A percentile compares a stretch with the other conserved stretches of the same genome.
These are phyloP conservation scores for Schizopygopsis pylzovi DNA, from an alignment of 2,797 vertebrate genomes.

Conservation along the genomic window DNA sequence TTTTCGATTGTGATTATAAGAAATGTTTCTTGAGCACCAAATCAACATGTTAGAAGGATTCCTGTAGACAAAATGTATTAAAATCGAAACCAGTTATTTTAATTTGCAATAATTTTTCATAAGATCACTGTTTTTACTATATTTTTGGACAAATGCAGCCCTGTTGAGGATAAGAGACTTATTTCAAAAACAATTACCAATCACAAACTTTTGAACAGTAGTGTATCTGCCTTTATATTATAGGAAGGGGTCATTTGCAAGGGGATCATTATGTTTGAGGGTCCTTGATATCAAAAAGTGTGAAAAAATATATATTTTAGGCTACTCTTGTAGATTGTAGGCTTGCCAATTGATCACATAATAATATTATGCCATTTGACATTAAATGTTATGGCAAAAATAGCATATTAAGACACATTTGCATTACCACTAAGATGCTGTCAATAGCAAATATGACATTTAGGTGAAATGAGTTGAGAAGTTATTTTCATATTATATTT, in stretches of 20 bases:
- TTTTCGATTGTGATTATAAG: neutral
- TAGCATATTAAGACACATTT: neutral
- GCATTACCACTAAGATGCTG: neutral
- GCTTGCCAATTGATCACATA: neutral
- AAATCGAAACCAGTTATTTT: neutral
- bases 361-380: neutral
- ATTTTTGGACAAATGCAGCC: neutral
- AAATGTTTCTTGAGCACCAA: neutral
- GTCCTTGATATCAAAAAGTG: neutral
- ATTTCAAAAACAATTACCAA: neutral
- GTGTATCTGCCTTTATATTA: neutral
- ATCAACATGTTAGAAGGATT: neutral
- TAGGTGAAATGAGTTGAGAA: neutral
- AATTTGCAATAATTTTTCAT: neutral
- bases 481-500: neutral
- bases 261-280: neutral
- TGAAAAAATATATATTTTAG: neutral
- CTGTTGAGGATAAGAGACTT: neutral
- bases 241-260: neutral
- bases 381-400: neutral
- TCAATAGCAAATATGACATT: neutral
- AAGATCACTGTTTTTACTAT: neutral
- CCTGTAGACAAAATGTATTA: neutral
- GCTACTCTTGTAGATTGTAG: neutral
- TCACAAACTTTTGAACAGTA: neutral